A percentile compares a stretch with the other conserved stretches of the same genome.
phyloP scores from a whole-genome alignment of 1,140 invertebrate genomes.

The Aleiodes sp. region DNA sequence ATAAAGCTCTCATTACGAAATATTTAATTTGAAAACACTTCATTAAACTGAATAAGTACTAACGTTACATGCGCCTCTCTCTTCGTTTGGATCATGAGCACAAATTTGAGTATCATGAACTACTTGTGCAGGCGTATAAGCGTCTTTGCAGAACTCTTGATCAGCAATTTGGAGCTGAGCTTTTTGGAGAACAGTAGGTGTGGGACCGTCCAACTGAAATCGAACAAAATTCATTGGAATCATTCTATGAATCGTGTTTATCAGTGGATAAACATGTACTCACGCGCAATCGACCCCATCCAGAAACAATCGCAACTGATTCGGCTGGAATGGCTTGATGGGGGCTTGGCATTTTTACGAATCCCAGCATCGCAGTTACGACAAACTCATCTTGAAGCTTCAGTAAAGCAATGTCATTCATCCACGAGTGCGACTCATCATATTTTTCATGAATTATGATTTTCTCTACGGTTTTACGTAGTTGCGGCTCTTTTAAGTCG shows the following conservation, averaged over 20 bases:
- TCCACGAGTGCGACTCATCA: conserved; percentile 26
- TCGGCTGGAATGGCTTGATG: background rate
- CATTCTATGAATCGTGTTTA: too few species aligned
- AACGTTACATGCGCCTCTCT: conserved; percentile 32
- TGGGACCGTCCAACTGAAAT: conserved; percentile 9
- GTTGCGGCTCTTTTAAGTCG: conserved; percentile 4
- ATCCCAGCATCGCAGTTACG: background rate
- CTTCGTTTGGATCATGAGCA: conserved; percentile 24
- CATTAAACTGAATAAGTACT: background rate
- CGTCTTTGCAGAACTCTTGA: conserved; percentile 20
- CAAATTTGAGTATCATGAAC: conserved; percentile 36
- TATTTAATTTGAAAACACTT: background rate
- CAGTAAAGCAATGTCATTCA: conserved; percentile 43
- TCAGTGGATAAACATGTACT: too few species aligned
- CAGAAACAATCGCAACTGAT: conserved; percentile 24
- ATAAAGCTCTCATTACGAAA: background rate
- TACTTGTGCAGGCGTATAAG: background rate
- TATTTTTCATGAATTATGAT: conserved; percentile 43
- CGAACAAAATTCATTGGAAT: too few species aligned
- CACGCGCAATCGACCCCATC: too few species aligned
- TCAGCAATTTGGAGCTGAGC: conserved; percentile 26
- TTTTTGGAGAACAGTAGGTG: conserved; percentile 22
- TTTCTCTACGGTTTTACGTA: background rate
- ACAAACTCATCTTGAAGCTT: conserved; percentile 27
- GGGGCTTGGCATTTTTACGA: background rate